These are phyloP conservation scores for Bemisia tabaci DNA, from an alignment of 1,140 invertebrate genomes.

Conservation along the genomic window DNA sequence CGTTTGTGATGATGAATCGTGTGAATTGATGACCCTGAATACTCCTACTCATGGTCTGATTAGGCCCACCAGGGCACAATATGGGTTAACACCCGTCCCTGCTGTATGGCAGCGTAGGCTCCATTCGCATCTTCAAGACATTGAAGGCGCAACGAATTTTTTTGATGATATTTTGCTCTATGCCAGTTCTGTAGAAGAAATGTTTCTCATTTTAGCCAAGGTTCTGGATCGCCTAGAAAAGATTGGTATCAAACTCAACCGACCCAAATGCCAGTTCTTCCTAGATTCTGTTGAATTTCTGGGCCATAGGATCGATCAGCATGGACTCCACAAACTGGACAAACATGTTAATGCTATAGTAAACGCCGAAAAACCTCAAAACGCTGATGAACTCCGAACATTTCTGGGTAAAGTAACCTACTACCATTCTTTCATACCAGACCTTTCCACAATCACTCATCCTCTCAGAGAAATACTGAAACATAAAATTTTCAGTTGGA, in stretches of 20 bases:
- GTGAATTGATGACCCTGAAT: constrained; percentile 23
- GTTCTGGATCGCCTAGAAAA: constrained; percentile 10
- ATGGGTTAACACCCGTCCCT: constrained; percentile 24
- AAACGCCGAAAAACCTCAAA: constrained; percentile 25
- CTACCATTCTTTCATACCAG: constrained; percentile 16
- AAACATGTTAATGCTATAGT: constrained; percentile 28
- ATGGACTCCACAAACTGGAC: constrained; percentile 9
- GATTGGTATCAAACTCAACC: constrained; percentile 5
- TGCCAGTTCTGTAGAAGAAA: constrained; percentile 1
- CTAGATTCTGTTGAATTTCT: constrained; percentile 10
- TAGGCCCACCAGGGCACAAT: constrained; percentile 24
- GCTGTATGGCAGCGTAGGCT: constrained; percentile 25
- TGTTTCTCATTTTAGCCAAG: constrained; percentile 3
- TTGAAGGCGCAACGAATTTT: constrained; percentile 12
- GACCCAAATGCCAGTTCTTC: constrained; percentile 14
- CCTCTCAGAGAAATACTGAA: constrained; percentile 15
- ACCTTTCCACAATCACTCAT: constrained; percentile 10
- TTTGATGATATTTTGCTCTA: constrained; percentile 16
- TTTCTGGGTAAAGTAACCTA: constrained; percentile 18
- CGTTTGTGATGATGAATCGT: constrained; percentile 21
- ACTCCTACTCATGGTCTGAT: constrained; percentile 23
- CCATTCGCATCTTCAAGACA: constrained; percentile 15
- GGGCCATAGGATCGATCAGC: constrained; percentile 9
- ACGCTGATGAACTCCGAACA: constrained; percentile 20
- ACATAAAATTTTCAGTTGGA: constrained; percentile 16